Base-by-base conservation (phyloP, 2,797 vertebrate species). In the Chanos chanos region DNA sequence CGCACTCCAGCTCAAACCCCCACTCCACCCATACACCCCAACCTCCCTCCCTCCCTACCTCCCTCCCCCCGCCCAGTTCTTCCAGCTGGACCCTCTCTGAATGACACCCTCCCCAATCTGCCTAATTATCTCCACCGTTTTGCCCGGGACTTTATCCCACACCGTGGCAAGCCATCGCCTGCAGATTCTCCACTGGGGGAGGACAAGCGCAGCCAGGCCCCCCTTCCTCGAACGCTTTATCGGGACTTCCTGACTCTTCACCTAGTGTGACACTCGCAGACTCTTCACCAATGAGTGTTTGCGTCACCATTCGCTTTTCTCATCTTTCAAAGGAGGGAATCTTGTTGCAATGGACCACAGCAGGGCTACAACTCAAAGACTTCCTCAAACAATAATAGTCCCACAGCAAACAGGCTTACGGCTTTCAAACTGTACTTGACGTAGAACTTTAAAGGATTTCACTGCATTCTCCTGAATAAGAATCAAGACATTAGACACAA, bases 31-130 rank as follows among this genome's bases (percentile, higher is more conserved):
- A 34, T 56, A 4, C 65, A 62, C 72, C 58, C 39, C 72, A 69
- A 70, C 73, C 54, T 44, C 65, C 54, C 47, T 69, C 73, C 62
- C 66, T 24, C 61, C 70, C 83, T 75, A 37, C 30, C 53, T 33
- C 31, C 78, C 69, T 61, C 73, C 82, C 84, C 79, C 84, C 74
- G 47, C 74, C 77, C 71, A 48, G 66, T 83, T 76, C 73, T 81
- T 88, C 87, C 88, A 90, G 86, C 88, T 89, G 89, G 85, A 87
- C 88, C 77, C 79, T 79, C 79, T 88, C 85, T 88, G 84, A 89
- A 87, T 85, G 85, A 89, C 87, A 89, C 85, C 82, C 86, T 85
- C 86, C n/a, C 85, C 86, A 86, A 89, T 90, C 86, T 85, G 87
- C 85, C 88, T 89, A 90, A 91, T 91, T 90, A 90, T 90, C 87